Evolutionary conservation across 2,888 invertebrate genomes (phyloP), one percentile per base, ranked within the genome.

Genomic region (Mythimna ferrago): DNA sequence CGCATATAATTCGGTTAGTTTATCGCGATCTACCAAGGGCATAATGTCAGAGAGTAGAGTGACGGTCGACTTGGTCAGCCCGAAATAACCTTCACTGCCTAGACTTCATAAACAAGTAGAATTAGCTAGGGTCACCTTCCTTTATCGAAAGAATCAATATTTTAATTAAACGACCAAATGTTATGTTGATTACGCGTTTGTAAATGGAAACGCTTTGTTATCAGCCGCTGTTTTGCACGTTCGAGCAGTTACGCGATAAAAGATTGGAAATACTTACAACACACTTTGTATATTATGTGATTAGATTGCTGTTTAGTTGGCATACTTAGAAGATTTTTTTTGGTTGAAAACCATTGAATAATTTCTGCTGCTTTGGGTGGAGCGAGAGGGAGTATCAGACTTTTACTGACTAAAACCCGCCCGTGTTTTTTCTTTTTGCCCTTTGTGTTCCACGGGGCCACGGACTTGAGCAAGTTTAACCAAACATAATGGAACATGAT

Each of bases 91-190:
- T 84, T 79, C 66, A 61, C 9, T 56, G 63, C 73, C 77, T 85
- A 80, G 75, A 80, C 82, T 74, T 73, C 21, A 68, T 65, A 78
- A 82, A 76, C 82, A 85, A 83, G 85, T 83, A 83, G 68, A 86
- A 75, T 76, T 76, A 71, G 74, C n/a, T 80, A 63, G 84, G 83
- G 86, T 86, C 82, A 86, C 86, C 86, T 86, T 83, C 68, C 60
- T 71, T 81, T 76, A 71, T 78, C 79, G 66, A 69, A 82, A 56
- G 79, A 71, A 73, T 71, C 68, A 71, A 69, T 71, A 71, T 76
- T 78, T 58, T 68, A 72, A 73, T 79, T 71, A 73, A 57, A 60
- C 58, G 38, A 73, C 71, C 19, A 57, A 76, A 81, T 70, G 56
- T 60, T 67, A 64, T 56, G 51, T 53, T 64, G 66, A 76, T 81